Evolutionary conservation across 35 echinoderm and acorn worm genomes (phyloP), one percentile per base, ranked within the genome.

Genomic region (Heliocidaris erythrogramma): DNA sequence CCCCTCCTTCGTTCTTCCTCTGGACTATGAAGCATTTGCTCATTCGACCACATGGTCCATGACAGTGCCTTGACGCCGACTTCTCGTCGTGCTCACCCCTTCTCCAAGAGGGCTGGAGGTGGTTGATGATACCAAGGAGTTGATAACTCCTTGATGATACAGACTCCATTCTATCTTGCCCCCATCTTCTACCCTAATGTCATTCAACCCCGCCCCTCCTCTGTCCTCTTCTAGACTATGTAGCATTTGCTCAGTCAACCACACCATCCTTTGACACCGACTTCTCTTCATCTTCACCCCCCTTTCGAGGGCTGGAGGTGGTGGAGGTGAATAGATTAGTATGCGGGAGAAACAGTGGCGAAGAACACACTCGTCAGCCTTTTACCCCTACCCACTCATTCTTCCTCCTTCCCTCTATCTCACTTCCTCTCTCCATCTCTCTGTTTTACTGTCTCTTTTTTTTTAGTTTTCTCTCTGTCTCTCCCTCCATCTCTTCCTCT

Each of bases 331-430:
- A 89, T 42, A 92, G 91, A 92, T 92, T 49, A 92, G 47, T 11
- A 59, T 92, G 3, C 3, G n/a, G 50, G 91, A 56, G 91, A 92
- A 92, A 92, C 91, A 52, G 91, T 92, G 91, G 49, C 91, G 10
- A 59, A 56, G 50, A 48, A 16, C 47, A 59, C 48, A 27, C 48
- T 42, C 24, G 49, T 10, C 49, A 47, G 65, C 65, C 30, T 48
- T 89, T 24, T 89, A 14, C 47, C 31, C 29, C 31, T 42, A 14
- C 47, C 18, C 27, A 4, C 65, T 78, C 21, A 14, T 89, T 42
- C 16, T 89, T 31, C 47, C 16, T 5, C 10, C 10, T 18, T 18
- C 17, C 27, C 65, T 69, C 60, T 18, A 24, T 21, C 60, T 78
- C 21, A n/a, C 65, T 18, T n/a, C 6, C 86, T 88, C 30, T 89